Evolutionary conservation across 2,113 vertebrate species (phyloP), one percentile per base, ranked within the genome.

Genomic region (Capra hircus): DNA sequence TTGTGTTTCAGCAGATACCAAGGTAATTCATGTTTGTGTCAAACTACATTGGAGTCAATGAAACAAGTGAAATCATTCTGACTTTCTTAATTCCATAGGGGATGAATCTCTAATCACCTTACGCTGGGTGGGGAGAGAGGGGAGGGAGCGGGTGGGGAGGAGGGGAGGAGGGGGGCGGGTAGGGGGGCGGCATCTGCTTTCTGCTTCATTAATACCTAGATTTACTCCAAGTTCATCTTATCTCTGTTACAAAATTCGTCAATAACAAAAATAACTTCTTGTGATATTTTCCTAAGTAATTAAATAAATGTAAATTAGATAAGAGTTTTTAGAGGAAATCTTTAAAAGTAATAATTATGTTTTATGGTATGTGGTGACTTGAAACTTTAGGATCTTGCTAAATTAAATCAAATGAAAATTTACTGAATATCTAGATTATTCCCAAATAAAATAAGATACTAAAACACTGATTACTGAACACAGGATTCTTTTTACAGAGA

Each of bases 1-100:
- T 91, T 91, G 33, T 89, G 27, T 96, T 96, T 96, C 52, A 92
- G 59, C 30, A 96, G 11, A 92, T 93, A 85, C 62, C 94, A 97
- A 95, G 95, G 48, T 92, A 84, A 88, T 95, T 25, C 23, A 62
- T 80, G 33, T 90, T 80, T 86, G 23, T 80, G 10, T 87, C 64
- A 88, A 64, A 90, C 40, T 93, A 90, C 7, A 50, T 55, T 30
- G 30, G 45, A 92, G 19, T 45, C 40, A 85, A 12, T 48, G 19
- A 81, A 92, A 17, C n/a, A 80, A 48, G 40, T 85, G 57, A 94
- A 92, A 53, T 74, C 53, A 36, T 40, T 50, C 81, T 33, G 48
- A 62, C 57, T 30, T 91, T 36, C 40, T 60, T 77, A 53, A n/a
- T 95, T 67, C 33, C 64, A 36, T 36, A 67, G 33, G 64, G 17